Evolutionary conservation across 2,113 vertebrate species (phyloP), one percentile per base, ranked within the genome.

Genomic region (Paracanthobrama guichenoti): DNA sequence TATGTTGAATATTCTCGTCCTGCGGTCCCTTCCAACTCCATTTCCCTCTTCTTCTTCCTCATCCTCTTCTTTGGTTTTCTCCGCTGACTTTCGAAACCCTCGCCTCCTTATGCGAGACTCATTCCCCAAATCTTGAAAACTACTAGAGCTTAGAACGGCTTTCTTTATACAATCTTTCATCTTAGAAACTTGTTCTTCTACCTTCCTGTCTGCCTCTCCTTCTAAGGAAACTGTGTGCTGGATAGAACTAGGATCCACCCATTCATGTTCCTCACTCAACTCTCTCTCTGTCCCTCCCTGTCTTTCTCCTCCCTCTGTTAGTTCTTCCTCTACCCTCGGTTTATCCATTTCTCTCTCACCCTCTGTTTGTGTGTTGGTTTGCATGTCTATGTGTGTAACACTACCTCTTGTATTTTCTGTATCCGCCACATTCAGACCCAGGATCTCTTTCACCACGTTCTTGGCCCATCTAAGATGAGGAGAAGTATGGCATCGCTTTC

Each of bases 401-500:
- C 74, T 86, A 79, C 81, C 86, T 72, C 89, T 86, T 55, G 74
- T 84, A 55, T 60, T 77, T 59, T 80, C 82, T 83, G 73, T 84
- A 79, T 91, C 89, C 85, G 86, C 42, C 9, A 16, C 86, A 83
- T 92, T 88, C 80, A 71, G 48, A 75, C 91, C 93, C 67, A 95
- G 84, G 82, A 94, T 93, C 87, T 93, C 91, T 2, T 73, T 86
- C 22, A 95, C 77, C 22, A 94, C 89, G 26, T 80, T 89, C 83
- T 91, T 93, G 81, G 94, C 94, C 93, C 93, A 95, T 88, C 92
- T 93, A 24, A 95, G 88, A 81, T 95, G 94, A 9, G 94, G 91
- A 31, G 93, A 90, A 87, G 93, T 92, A 60, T 93, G 94, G 76
- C 90, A 88, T 3, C 87, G 86, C 78, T 93, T 95, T 35, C 88